Conservation (phyloP, 2,888 invertebrate species). For the Tromatobia lineatoria region DNA sequence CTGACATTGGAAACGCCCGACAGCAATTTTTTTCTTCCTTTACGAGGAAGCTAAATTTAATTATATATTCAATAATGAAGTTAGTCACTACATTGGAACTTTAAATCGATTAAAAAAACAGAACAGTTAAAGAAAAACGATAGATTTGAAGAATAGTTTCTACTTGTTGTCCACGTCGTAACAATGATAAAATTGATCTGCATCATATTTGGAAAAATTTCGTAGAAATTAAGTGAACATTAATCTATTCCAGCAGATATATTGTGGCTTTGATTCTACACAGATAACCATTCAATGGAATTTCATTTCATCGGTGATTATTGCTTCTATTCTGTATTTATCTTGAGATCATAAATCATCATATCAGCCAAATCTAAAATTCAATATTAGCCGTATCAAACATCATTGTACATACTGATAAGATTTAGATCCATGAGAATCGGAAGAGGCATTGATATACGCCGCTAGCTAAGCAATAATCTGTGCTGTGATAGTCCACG, state of each 20-base stretch:
- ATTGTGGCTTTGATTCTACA: neutral
- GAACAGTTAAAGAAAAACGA: no score
- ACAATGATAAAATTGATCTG: no score
- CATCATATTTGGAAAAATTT: no score
- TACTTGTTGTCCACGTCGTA: no score
- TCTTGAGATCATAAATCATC: neutral
- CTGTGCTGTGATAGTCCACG: neutral
- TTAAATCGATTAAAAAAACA: no score
- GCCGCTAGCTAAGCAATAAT: slow-evolving; percentile 1
- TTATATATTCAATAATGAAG: no score
- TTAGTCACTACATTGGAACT: no score
- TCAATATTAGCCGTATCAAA: neutral
- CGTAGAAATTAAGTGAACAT: neutral
- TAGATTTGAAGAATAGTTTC: no score
- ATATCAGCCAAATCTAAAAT: neutral
- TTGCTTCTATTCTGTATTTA: neutral
- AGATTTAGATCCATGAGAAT: slow-evolving; percentile 12
- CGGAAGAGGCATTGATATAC: slow-evolving; percentile 6
- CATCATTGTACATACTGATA: neutral
- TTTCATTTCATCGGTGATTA: neutral
- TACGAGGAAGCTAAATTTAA: no score
- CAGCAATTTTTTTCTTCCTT: no score
- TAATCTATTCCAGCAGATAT: neutral
- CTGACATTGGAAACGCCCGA: no score
- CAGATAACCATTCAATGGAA: neutral